phyloP scores from a whole-genome alignment of 2,113 vertebrate genomes.

The Nannobrachium achirus region DNA sequence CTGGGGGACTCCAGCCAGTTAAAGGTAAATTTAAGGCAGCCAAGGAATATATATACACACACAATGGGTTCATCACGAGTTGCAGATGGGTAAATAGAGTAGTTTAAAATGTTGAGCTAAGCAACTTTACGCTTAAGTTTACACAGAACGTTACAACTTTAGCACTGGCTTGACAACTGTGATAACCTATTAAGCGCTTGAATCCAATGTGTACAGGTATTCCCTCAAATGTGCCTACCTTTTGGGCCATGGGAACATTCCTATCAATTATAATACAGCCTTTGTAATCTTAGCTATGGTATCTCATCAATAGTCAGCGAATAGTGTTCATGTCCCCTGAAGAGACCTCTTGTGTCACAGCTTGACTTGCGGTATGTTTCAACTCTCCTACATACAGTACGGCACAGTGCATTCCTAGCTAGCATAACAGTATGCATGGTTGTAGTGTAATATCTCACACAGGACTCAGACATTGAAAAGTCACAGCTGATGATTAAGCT shows the following conservation, averaged over 20 bases:
- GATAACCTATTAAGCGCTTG: background rate
- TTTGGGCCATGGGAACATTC: too few relatives aligned
- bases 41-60: too few relatives aligned
- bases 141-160: too few relatives aligned
- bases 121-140: too few relatives aligned
- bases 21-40: too few relatives aligned
- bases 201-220: background rate
- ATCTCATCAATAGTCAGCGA: conserved; percentile 8
- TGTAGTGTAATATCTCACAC: conserved; percentile 26
- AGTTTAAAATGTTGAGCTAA: too few relatives aligned
- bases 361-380: conserved; percentile 46
- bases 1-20: too few relatives aligned
- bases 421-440: conserved; percentile 15
- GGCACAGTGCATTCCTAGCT: conserved; percentile 21
- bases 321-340: conserved; percentile 22
- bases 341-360: conserved; percentile 45
- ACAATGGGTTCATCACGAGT: too few relatives aligned
- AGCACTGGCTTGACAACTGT: too few relatives aligned
- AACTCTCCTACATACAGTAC: conserved; percentile 6
- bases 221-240: background rate
- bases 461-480: conserved; percentile 33
- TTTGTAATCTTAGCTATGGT: background rate
- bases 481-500: conserved; percentile 19
- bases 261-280: too few relatives aligned
- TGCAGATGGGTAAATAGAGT: too few relatives aligned